Evolutionary conservation across 2,113 vertebrate genomes (phyloP).

Genomic region (Panthera uncia): DNA sequence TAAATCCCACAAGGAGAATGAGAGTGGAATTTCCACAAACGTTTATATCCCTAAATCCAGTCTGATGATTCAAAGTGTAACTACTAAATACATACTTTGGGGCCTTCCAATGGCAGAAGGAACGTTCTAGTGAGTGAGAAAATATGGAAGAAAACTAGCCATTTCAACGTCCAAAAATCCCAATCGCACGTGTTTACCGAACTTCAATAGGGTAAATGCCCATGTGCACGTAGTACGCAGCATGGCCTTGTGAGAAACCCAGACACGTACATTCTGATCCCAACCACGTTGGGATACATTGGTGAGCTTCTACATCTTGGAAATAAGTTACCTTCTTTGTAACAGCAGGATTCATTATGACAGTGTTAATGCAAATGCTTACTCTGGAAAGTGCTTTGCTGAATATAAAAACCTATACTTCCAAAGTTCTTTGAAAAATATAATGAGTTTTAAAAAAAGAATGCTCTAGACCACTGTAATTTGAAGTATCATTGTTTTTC

Average conservation of each 20-base stretch:
- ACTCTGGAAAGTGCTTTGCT: constrained; percentile 34
- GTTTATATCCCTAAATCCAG: neutral
- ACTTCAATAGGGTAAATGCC: neutral
- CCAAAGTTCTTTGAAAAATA: constrained; percentile 45
- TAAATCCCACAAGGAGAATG: neutral
- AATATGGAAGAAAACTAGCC: neutral
- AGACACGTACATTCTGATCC: neutral
- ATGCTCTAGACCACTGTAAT: neutral
- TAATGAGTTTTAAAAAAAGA: neutral
- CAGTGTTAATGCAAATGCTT: neutral
- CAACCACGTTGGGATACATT: neutral
- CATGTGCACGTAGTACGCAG: neutral
- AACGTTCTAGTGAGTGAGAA: neutral
- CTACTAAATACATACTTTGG: neutral
- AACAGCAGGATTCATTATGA: neutral
- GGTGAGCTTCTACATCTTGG: neutral
- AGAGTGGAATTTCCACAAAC: neutral
- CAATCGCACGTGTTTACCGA: neutral
- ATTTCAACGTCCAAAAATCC: neutral
- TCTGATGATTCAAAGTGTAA: neutral
- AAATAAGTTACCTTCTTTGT: neutral
- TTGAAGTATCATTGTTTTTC: constrained; percentile 55
- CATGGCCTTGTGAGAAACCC: neutral
- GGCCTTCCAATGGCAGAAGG: neutral
- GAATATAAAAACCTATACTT: constrained; percentile 33